phyloP scores from a whole-genome alignment of 2,797 vertebrate genomes.

The Myripristis murdjan region DNA sequence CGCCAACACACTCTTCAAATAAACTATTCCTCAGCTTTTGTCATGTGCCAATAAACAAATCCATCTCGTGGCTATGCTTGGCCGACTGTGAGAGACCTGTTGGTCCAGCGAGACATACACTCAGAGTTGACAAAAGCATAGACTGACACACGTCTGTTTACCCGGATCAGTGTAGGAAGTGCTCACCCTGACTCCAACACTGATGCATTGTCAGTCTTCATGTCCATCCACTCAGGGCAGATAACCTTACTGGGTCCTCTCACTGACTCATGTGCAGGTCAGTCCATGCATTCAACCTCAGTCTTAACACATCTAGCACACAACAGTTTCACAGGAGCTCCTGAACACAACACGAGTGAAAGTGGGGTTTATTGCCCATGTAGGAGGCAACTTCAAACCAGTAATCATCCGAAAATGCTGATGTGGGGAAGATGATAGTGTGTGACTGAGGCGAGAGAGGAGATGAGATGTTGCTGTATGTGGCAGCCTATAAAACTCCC shows the following conservation, averaged over 20 bases:
- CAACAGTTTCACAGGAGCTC: neutral
- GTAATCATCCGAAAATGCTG: conserved; percentile 13
- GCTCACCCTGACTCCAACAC: conserved; percentile 3
- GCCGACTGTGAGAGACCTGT: conserved; percentile 54
- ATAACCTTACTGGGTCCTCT: conserved; percentile 21
- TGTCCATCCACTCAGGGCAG: conserved; percentile 32
- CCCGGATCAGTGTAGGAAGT: neutral
- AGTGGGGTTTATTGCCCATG: neutral
- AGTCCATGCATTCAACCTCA: conserved; percentile 27
- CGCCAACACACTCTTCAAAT: conserved; percentile 28
- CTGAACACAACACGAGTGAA: conserved; percentile 5
- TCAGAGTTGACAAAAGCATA: conserved; percentile 25
- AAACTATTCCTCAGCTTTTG: conserved; percentile 13
- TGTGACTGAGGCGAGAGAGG: neutral
- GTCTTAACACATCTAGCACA: neutral
- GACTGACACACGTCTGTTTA: too few species aligned
- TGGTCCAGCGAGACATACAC: conserved; percentile 43
- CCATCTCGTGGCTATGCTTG: conserved; percentile 7
- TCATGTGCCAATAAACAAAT: conserved; percentile 43
- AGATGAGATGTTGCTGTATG: conserved; percentile 6
- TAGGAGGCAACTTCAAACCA: conserved; percentile 26
- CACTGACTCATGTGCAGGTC: conserved; percentile 53
- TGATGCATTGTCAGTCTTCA: conserved; percentile 25
- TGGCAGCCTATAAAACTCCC: neutral
- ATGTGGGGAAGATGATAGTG: neutral